These are phyloP conservation scores for Drosophila pruinosa DNA, from an alignment of 1,140 invertebrate species.

Conservation along the genomic window DNA sequence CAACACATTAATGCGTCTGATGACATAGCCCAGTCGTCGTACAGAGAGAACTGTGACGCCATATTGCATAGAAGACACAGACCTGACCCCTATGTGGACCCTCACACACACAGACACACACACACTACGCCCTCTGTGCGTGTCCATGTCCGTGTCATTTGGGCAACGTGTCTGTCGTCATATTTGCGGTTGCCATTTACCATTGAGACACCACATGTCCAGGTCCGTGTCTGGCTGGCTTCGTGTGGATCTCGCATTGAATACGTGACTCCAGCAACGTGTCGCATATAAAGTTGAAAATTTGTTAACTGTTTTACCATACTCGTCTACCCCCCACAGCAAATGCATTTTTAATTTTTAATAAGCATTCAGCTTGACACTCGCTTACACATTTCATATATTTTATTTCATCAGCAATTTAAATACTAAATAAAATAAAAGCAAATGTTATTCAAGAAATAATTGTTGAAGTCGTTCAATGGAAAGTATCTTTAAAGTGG, in stretches of 20 bases:
- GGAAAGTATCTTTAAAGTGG: background rate
- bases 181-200: conserved; percentile 25
- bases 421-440: background rate
- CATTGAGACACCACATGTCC: background rate
- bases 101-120: too few relatives aligned
- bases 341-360: conserved; percentile 45
- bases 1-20: conserved; percentile 30
- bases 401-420: conserved; percentile 27
- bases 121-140: background rate
- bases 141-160: conserved; percentile 49
- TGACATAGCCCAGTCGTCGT: background rate
- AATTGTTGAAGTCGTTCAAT: background rate
- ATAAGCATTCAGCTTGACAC: conserved; percentile 25
- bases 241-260: background rate
- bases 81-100: background rate
- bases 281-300: conserved; percentile 25
- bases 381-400: conserved; percentile 14
- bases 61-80: background rate
- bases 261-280: conserved; percentile 41
- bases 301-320: conserved; percentile 24
- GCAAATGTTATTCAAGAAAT: background rate
- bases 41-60: conserved; percentile 12
- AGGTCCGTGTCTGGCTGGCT: background rate
- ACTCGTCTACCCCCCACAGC: background rate
- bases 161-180: conserved; percentile 49